These are phyloP conservation scores for Yponomeuta malinellus DNA, from an alignment of 2,888 invertebrate genomes.

Conservation along the genomic window DNA sequence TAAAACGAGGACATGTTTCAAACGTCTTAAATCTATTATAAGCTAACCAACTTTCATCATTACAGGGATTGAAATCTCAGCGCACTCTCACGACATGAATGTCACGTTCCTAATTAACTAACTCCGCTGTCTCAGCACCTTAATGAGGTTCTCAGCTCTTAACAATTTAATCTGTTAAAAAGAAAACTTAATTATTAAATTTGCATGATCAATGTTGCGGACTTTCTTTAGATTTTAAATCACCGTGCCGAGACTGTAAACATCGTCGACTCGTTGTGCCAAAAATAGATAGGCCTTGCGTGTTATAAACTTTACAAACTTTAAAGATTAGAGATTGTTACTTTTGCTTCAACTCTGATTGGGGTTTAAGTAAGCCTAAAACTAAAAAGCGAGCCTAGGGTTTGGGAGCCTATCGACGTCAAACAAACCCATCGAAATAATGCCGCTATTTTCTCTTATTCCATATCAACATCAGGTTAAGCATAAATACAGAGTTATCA, in stretches of 20 bases:
- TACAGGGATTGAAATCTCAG: not conserved
- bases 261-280: too few relatives aligned
- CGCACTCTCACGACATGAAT: not conserved
- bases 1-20: too few relatives aligned
- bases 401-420: not conserved
- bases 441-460: not conserved
- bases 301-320: too few relatives aligned
- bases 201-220: not conserved
- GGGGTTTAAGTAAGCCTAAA: not conserved
- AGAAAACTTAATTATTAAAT: not conserved
- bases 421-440: not conserved
- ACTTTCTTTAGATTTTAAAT: too few relatives aligned
- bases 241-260: too few relatives aligned
- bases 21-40: too few relatives aligned
- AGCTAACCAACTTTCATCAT: not conserved
- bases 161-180: not conserved
- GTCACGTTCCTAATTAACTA: not conserved
- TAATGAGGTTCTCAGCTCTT: not conserved
- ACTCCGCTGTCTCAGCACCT: not conserved
- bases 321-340: too few relatives aligned
- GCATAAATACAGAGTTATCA: too few relatives aligned
- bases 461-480: not conserved
- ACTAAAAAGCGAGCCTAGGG: not conserved
- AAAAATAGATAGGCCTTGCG: too few relatives aligned
- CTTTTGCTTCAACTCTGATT: not conserved